These are phyloP conservation scores for Premnoplex brunnescens DNA, from an alignment of 2,797 vertebrate genomes.

Conservation along the genomic window DNA sequence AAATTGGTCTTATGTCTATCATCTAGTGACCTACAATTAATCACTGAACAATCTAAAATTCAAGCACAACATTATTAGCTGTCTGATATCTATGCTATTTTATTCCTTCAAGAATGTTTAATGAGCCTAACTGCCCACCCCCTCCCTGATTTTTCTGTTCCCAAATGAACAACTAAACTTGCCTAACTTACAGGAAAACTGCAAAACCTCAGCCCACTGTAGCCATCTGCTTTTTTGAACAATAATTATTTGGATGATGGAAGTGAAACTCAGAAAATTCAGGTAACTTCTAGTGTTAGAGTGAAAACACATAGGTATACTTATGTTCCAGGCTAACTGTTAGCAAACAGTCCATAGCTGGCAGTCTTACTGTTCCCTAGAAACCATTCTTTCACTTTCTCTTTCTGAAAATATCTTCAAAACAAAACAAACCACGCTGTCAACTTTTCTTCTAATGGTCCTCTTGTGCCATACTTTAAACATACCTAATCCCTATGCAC, in stretches of 20 bases:
- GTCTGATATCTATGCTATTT: neutral
- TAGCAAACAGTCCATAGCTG: accelerated
- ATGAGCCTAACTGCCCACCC: neutral
- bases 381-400: neutral
- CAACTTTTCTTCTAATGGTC: neutral
- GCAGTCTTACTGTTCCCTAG: neutral
- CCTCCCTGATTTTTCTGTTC: accelerated
- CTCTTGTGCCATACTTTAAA: neutral
- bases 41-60: neutral
- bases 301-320: neutral
- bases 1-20: neutral
- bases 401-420: neutral
- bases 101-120: neutral
- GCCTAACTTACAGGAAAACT: neutral
- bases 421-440: neutral
- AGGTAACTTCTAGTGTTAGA: neutral
- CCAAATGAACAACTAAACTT: neutral
- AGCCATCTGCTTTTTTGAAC: neutral
- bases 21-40: neutral
- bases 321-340: neutral
- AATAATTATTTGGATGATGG: neutral
- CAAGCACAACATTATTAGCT: neutral
- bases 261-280: neutral
- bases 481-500: neutral
- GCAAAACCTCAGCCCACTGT: neutral